Conservation (phyloP, 2,113 vertebrate species). For the Psilopogon haemacephalus region DNA sequence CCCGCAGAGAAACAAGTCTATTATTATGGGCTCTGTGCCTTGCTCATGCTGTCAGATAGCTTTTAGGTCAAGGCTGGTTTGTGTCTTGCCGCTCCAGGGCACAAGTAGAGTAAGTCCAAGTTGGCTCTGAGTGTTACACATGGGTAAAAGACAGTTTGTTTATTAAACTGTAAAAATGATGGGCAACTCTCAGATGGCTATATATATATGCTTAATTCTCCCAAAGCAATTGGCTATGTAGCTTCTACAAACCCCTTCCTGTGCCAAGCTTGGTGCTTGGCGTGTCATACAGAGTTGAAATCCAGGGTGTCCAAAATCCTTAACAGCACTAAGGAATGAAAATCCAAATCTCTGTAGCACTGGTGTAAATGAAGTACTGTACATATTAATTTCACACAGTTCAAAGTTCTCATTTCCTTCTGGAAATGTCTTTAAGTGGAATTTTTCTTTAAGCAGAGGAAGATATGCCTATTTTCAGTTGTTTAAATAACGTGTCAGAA, state of each 20-base stretch:
- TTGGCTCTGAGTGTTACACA: rapidly evolving
- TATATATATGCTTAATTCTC: background rate
- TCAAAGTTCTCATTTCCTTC: background rate
- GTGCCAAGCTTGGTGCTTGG: background rate
- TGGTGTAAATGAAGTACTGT: background rate
- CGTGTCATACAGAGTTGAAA: rapidly evolving
- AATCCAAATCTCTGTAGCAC: background rate
- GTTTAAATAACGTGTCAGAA: background rate
- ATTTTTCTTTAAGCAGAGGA: background rate
- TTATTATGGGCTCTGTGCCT: background rate
- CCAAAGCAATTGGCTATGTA: background rate
- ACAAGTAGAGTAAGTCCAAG: background rate
- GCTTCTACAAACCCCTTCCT: background rate
- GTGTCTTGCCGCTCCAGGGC: background rate
- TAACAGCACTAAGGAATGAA: background rate
- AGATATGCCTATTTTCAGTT: background rate
- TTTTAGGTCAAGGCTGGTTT: background rate
- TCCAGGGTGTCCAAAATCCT: background rate
- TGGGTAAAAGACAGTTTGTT: background rate
- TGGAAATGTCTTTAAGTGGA: background rate
- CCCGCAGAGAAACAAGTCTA: background rate
- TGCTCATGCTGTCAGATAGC: rapidly evolving
- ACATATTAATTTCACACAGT: background rate
- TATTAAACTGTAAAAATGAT: background rate
- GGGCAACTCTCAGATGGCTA: background rate